These are phyloP conservation scores for Liolophura sinensis DNA, from an alignment of 1,140 invertebrate genomes.

Conservation along the genomic window DNA sequence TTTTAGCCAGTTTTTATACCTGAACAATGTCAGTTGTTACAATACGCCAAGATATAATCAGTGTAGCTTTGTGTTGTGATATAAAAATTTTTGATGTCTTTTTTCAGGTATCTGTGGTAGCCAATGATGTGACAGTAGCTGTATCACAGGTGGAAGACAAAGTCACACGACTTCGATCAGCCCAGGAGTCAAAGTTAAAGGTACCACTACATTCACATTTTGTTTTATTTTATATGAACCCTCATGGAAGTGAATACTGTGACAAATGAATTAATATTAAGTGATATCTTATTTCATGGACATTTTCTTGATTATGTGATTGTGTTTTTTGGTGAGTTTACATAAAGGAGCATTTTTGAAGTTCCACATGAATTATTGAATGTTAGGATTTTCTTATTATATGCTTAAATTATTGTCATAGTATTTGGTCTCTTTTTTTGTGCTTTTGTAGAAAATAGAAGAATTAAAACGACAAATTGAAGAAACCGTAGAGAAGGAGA, in stretches of 20 bases:
- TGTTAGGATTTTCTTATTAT: no score
- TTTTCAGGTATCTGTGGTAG: conserved; percentile 41
- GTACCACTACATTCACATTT: conserved; percentile 16
- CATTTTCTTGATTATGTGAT: not conserved
- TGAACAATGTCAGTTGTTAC: no score
- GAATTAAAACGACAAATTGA: conserved; percentile 27
- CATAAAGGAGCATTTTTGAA: no score
- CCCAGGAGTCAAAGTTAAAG: conserved; percentile 33
- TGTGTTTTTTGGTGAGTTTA: not conserved
- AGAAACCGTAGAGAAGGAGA: conserved; percentile 37
- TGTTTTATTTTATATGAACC: no score
- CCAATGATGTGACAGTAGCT: conserved; percentile 40
- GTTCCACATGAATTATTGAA: no score
- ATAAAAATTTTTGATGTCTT: not conserved
- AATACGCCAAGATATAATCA: no score
- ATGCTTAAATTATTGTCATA: not conserved
- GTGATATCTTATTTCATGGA: conserved; percentile 1
- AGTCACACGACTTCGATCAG: conserved; percentile 43
- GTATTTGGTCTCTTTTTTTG: conserved; percentile 1
- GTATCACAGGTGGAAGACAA: conserved; percentile 43
- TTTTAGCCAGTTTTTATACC: no score
- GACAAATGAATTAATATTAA: no score
- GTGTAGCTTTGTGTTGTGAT: not conserved
- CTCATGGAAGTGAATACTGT: no score
- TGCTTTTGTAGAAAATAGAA: conserved; percentile 29